Evolutionary conservation across 2,113 vertebrate species (phyloP).

Genomic region (Eulemur macaco): DNA sequence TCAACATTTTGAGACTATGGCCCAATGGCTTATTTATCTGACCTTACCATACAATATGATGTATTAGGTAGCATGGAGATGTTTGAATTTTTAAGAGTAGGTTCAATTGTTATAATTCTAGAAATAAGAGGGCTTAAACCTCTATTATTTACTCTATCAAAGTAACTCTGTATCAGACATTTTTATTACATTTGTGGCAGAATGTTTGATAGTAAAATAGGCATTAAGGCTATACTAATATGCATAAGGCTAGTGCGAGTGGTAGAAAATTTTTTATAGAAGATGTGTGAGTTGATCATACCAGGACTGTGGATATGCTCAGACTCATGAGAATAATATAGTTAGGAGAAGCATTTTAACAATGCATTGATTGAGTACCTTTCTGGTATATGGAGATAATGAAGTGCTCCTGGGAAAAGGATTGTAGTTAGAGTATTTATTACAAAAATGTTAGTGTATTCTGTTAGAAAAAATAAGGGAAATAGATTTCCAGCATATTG

Average conservation of each 20-base stretch:
- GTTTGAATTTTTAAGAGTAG: too few species aligned
- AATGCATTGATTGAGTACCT: too few species aligned
- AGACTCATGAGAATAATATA: not conserved
- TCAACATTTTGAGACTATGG: not conserved
- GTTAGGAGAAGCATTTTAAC: not conserved
- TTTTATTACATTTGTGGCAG: too few species aligned
- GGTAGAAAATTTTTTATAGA: slow-evolving; percentile 56
- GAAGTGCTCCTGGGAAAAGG: accelerated
- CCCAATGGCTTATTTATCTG: not conserved
- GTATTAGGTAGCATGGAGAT: too few species aligned
- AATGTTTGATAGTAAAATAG: too few species aligned
- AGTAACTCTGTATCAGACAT: too few species aligned
- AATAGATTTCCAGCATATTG: not conserved
- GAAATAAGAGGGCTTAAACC: too few species aligned
- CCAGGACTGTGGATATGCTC: not conserved
- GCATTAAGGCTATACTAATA: not conserved
- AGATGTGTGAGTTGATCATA: too few species aligned
- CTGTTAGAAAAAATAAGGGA: not conserved
- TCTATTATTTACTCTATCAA: too few species aligned
- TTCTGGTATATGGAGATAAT: too few species aligned
- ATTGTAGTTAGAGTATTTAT: not conserved
- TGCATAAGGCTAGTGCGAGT: not conserved
- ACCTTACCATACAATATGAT: too few species aligned
- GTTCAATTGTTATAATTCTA: too few species aligned
- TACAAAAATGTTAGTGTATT: not conserved